Evolutionary conservation across 2,797 vertebrate species (phyloP).

Genomic region (Melopsittacus undulatus): DNA sequence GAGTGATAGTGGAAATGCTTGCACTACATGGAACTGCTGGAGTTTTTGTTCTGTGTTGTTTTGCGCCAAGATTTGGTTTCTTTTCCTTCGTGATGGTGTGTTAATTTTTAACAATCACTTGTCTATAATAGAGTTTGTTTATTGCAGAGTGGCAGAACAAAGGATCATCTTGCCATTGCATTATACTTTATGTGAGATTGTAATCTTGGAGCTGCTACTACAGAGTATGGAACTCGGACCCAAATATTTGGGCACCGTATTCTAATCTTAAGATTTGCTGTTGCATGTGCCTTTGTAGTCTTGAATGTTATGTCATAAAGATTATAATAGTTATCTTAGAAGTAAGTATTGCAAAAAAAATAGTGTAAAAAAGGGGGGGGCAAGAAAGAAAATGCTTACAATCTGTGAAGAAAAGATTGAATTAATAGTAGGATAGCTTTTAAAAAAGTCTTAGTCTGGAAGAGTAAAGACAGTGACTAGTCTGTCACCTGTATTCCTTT

Average conservation of each 20-base stretch:
- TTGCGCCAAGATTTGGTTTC: background rate
- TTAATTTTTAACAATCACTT: background rate
- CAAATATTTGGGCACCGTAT: background rate
- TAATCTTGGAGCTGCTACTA: background rate
- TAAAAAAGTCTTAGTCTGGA: background rate
- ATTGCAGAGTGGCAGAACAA: background rate
- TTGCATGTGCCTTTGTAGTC: fast-evolving
- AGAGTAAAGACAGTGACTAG: background rate
- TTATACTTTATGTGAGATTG: fast-evolving
- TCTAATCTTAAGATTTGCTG: background rate
- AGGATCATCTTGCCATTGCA: background rate
- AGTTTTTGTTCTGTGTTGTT: background rate
- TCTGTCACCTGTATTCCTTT: background rate
- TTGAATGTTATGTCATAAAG: background rate
- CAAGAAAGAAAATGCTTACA: background rate
- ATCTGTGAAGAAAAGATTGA: background rate
- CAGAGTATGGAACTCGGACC: background rate
- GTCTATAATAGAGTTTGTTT: background rate
- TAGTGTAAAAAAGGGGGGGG: background rate
- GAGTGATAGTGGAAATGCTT: background rate
- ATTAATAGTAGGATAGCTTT: background rate
- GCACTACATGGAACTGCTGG: background rate
- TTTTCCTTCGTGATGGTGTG: background rate
- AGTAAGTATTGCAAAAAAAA: background rate
- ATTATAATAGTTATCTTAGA: background rate